These are phyloP conservation scores for Acanthornis magna DNA, from an alignment of 2,797 vertebrate species.

Conservation along the genomic window DNA sequence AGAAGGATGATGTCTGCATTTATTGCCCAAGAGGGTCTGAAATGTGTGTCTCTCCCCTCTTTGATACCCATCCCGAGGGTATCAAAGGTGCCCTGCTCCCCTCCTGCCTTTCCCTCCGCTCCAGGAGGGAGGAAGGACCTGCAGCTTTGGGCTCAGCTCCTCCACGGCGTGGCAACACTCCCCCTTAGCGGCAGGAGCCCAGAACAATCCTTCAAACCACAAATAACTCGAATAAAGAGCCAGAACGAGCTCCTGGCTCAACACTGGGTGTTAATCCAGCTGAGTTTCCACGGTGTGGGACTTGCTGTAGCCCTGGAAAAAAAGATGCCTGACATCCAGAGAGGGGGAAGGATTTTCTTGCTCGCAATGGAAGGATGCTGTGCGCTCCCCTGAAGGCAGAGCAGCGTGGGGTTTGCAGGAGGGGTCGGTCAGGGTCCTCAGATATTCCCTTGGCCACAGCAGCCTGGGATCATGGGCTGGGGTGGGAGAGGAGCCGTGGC, in stretches of 20 bases:
- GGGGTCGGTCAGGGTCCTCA: not conserved
- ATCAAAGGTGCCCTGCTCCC: rapidly evolving
- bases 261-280: not conserved
- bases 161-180: conserved; percentile 17
- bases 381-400: not conserved
- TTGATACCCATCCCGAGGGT: rapidly evolving
- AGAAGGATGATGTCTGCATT: not conserved
- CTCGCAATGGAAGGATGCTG: not conserved
- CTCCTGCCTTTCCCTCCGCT: not conserved
- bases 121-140: not conserved
- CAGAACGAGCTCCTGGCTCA: not conserved
- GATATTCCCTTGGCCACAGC: not conserved
- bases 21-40: not conserved
- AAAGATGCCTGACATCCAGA: not conserved
- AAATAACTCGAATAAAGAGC: not conserved
- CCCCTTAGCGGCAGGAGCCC: conserved; percentile 14
- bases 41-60: rapidly evolving
- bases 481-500: not conserved
- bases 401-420: not conserved
- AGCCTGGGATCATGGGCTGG: rapidly evolving
- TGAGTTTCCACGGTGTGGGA: rapidly evolving
- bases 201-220: not conserved
- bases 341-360: too few species aligned
- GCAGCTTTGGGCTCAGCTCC: not conserved
- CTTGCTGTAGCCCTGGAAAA: not conserved